phyloP scores from a whole-genome alignment of 2,888 invertebrate species.

The Sarcophaga carnaria region DNA sequence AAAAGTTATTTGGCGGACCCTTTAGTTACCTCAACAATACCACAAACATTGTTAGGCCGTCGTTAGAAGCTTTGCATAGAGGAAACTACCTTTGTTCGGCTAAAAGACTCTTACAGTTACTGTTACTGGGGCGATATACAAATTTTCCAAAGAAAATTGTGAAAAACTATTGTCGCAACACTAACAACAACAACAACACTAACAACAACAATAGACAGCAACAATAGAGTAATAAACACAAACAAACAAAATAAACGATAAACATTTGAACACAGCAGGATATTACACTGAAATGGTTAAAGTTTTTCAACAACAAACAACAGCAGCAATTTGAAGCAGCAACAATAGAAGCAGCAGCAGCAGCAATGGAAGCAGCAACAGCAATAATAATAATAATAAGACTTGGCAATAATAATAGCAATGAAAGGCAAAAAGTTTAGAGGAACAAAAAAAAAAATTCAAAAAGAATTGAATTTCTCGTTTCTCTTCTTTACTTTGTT shows the following conservation, averaged over 20 bases:
- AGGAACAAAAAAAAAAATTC: neutral
- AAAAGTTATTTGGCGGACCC: too few relatives aligned
- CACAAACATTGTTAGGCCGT: neutral
- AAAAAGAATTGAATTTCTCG: neutral
- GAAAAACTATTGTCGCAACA: conserved; percentile 30
- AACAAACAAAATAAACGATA: conserved; percentile 58
- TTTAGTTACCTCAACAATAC: too few relatives aligned
- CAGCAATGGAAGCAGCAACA: neutral
- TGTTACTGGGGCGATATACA: neutral
- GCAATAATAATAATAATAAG: conserved; percentile 22
- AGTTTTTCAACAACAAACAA: conserved; percentile 51
- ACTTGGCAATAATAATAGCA: conserved; percentile 20
- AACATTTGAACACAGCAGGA: conserved; percentile 59
- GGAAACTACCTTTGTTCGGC: conserved; percentile 2
- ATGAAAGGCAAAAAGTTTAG: neutral
- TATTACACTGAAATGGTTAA: conserved; percentile 63
- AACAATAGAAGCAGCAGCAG: neutral
- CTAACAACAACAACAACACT: conserved; percentile 1
- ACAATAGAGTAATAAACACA: conserved; percentile 34
- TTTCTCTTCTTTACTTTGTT: neutral
- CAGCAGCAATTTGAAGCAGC: neutral
- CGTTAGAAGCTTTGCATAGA: neutral
- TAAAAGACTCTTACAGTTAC: neutral
- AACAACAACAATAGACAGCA: conserved; percentile 14
- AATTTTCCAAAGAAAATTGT: neutral